A percentile compares a stretch with the other conserved stretches of the same genome.
phyloP scores from a whole-genome alignment of 2,888 invertebrate species.

The Caenorhabditis sp. region DNA sequence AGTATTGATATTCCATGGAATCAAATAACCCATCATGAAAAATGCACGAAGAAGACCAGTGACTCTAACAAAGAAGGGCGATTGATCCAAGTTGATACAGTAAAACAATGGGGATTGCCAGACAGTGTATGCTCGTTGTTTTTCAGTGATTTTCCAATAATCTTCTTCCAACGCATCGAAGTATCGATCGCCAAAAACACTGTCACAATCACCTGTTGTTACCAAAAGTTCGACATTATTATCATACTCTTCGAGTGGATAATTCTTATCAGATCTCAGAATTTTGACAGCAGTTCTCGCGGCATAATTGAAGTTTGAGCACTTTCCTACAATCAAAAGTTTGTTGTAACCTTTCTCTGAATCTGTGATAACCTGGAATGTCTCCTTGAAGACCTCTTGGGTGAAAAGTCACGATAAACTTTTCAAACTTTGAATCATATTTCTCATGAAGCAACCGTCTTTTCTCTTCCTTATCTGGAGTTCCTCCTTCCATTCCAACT shows the following conservation, averaged over 20 bases:
- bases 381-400: slow-evolving; percentile 63
- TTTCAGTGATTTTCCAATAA: slow-evolving; percentile 55
- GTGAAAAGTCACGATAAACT: slow-evolving; percentile 64
- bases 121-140: slow-evolving; percentile 57
- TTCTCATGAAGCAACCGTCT: slow-evolving; percentile 46
- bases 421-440: slow-evolving; percentile 58
- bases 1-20: slow-evolving; percentile 67
- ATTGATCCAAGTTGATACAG: slow-evolving; percentile 63
- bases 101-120: slow-evolving; percentile 68
- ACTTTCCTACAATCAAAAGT: slow-evolving; percentile 50
- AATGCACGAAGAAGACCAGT: slow-evolving; percentile 63
- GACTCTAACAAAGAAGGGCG: slow-evolving; percentile 64
- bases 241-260: slow-evolving; percentile 49
- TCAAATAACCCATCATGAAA: slow-evolving; percentile 67
- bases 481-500: slow-evolving; percentile 64
- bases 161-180: slow-evolving; percentile 66
- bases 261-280: slow-evolving; percentile 55
- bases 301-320: slow-evolving; percentile 65
- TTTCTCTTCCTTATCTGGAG: slow-evolving; percentile 63
- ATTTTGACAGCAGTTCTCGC: slow-evolving; percentile 53
- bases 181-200: slow-evolving; percentile 62
- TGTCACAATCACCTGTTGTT: slow-evolving; percentile 67
- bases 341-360: background rate
- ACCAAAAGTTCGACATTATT: slow-evolving; percentile 57
- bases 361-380: slow-evolving; percentile 54